Percentiles rank a stretch among this genome's conserved stretches.
Evolutionary conservation across 2,888 invertebrate species (phyloP).

Genomic region (Encarsia formosa): DNA sequence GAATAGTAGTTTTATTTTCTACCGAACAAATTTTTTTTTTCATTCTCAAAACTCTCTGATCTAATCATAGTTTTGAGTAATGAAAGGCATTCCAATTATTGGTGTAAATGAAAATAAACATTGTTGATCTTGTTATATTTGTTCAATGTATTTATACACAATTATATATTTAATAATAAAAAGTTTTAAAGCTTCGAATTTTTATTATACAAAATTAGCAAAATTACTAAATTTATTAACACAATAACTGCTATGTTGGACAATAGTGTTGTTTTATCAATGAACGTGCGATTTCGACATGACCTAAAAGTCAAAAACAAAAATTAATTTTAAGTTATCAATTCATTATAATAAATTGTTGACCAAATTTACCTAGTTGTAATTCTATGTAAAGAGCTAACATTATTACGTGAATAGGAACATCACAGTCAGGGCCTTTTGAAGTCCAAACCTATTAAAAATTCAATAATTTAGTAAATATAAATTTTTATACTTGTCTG

Average conservation of each 20-base stretch:
- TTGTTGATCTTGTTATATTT: conserved; percentile 27
- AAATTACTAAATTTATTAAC: no score
- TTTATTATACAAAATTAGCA: conserved; percentile 13
- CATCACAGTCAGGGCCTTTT: conserved; percentile 52
- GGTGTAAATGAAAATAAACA: conserved; percentile 15
- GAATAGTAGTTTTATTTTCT: conserved; percentile 4
- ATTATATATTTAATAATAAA: conserved; percentile 29
- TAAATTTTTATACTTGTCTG: not conserved
- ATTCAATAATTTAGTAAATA: not conserved
- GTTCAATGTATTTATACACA: conserved; percentile 26
- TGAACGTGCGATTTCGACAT: conserved; percentile 24
- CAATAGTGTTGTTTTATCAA: conserved; percentile 26
- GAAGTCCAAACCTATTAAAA: conserved; percentile 55
- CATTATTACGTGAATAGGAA: conserved; percentile 63
- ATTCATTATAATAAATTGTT: not conserved
- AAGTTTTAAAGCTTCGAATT: conserved; percentile 17
- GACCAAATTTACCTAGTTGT: conserved; percentile 55
- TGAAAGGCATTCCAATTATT: conserved; percentile 22
- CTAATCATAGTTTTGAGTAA: conserved; percentile 3
- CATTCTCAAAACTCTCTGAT: conserved; percentile 1
- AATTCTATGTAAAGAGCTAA: conserved; percentile 64
- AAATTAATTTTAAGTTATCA: not conserved
- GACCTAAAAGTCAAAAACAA: conserved; percentile 15
- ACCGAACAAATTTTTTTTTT: conserved; percentile 17
- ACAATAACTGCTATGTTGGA: conserved; percentile 12